These are phyloP conservation scores for Epizoanthus rinbou DNA, from an alignment of 92 coral and sea anemone genomes.

Conservation along the genomic window DNA sequence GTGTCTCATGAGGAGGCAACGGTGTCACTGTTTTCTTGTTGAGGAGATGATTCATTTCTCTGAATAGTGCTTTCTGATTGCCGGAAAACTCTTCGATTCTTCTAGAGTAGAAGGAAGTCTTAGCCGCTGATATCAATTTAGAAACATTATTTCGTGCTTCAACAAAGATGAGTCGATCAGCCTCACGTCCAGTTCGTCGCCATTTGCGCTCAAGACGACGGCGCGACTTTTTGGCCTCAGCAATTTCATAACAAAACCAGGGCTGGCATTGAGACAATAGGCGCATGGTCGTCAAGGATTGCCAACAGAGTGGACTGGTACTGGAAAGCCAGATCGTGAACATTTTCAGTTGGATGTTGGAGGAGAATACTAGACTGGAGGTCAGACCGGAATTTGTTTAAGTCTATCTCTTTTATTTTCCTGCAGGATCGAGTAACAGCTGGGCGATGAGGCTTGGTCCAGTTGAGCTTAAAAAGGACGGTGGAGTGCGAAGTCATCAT, in stretches of 20 bases:
- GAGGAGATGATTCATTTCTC: conserved; percentile 3
- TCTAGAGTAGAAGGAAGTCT: background rate
- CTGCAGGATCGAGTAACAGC: background rate
- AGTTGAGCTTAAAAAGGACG: conserved; percentile 25
- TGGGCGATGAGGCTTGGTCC: conserved; percentile 21
- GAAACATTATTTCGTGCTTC: background rate
- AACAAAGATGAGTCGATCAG: conserved; percentile 1
- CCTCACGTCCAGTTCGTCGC: conserved; percentile 16
- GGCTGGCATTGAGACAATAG: background rate
- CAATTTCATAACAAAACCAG: conserved; percentile 9
- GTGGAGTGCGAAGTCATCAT: conserved; percentile 27
- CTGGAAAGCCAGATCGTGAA: conserved; percentile 3
- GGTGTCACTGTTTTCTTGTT: too few species aligned
- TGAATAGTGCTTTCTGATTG: conserved; percentile 9
- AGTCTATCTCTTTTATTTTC: conserved; percentile 1
- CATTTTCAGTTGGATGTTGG: conserved; percentile 1
- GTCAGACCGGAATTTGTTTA: conserved; percentile 14
- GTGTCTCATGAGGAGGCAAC: conserved; percentile 1
- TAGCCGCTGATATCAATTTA: conserved; percentile 3
- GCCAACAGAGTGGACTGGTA: conserved; percentile 17
- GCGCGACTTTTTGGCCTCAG: conserved; percentile 11
- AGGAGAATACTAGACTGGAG: background rate
- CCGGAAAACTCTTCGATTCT: background rate
- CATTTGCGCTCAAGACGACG: conserved; percentile 1
- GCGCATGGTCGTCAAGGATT: background rate